Base-by-base conservation (phyloP, 2,113 vertebrate genomes). In the Phoenicopterus ruber region DNA sequence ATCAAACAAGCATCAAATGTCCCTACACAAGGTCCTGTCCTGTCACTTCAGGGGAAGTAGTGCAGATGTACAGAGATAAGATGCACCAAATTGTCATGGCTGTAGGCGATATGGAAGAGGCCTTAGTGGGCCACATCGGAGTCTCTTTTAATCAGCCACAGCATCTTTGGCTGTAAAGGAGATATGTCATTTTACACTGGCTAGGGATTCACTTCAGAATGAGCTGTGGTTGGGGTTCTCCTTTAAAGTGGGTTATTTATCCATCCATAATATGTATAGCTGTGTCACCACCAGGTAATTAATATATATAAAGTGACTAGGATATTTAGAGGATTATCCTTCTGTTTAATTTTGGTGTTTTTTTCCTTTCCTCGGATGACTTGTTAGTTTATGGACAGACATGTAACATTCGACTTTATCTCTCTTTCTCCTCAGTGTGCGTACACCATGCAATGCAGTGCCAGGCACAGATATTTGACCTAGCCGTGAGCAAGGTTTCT, bases 401-500 rank as follows among this genome's bases (percentile, higher is more conserved):
- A 4, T 5, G 4, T 18, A 63, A 7, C 21, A 11, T 46, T 81
- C 62, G 17, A 72, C 6, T 44, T 83, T 85, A 5, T 28, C 11
- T 92, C 17, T 61, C 44, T 44, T 46, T 86, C 38, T 73, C 46
- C 11, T 81, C 18, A 12, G 11, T 65, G 36, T 54, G 46, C 71
- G 44, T 54, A 16, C 11, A 29, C 13, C 7, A 20, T 31, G 31
- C 22, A 42, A 36, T 29, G 11, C 29, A 44, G 7, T 66, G 49
- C 54, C 36, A 16, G 11, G 34, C 44, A 47, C 17, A 79, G 18
- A 73, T 77, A 66, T 78, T 50, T 95, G 80, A 88, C 91, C 86
- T 92, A 90, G 76, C 74, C 91, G 25, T 38, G 25, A 91, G 86
- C 94, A 94, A 92, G 83, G 67, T 94, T 94, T 86, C 38, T 72